Evolutionary conservation across 2,888 invertebrate species (phyloP), one percentile per base, ranked within the genome.

Genomic region (Graphium colonna): DNA sequence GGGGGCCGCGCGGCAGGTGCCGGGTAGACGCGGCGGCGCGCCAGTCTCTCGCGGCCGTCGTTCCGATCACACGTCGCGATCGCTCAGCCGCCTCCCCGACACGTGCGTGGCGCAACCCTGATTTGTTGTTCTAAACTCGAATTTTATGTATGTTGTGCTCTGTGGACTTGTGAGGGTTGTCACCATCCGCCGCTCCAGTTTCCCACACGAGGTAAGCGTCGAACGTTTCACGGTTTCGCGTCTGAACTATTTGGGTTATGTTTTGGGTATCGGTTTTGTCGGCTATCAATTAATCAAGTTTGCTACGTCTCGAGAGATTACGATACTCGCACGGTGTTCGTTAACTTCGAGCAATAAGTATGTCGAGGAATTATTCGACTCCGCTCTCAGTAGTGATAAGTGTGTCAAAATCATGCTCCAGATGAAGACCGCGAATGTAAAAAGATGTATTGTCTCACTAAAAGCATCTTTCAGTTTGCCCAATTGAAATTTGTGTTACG

Each of bases 81-180:
- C 61, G 52, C 69, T 63, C 62, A 68, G 61, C 67, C 66, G 65
- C 58, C 59, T 66, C 66, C 69, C 67, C 77, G 75, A 82, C 88
- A 87, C 88, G 85, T 86, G 86, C 81, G 80, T 79, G 75, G 74
- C 77, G 74, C 85, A 84, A 79, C 85, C 80, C 82, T 81, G 80
- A 75, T 70, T 63, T 65, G 72, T 75, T 75, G 81, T 82, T 84
- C 79, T 73, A 83, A 71, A 75, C 77, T 68, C 63, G 58, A 63
- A 67, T 59, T 61, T 60, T 56, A 62, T 57, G 3, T 39, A 60
- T 58, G 33, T 33, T 77, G 84, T 83, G 82, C 75, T 80, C 68
- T 77, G 81, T 80, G 77, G 66, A 75, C 74, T 69, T 74, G 77
- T 76, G 69, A 55, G 68, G 61, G 54, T 54, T 33, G 49, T 44